These are phyloP conservation scores for Aricia agestis DNA, from an alignment of 1,140 invertebrate species.

Conservation along the genomic window DNA sequence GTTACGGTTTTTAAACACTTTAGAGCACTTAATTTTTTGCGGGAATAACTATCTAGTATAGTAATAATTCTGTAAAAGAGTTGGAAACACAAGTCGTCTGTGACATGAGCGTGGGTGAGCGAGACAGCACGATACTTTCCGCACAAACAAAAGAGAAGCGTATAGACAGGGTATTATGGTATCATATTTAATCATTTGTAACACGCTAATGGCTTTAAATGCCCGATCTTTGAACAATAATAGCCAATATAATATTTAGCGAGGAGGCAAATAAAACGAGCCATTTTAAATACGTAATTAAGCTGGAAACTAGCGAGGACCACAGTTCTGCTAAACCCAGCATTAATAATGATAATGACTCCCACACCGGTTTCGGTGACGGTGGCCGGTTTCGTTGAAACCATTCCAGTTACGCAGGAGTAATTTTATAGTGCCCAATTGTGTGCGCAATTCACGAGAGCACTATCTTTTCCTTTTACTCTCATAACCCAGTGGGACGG, in stretches of 20 bases:
- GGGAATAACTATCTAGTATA: not conserved
- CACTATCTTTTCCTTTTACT: too few relatives aligned
- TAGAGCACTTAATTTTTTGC: too few relatives aligned
- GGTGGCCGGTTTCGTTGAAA: too few relatives aligned
- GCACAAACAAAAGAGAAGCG: not conserved
- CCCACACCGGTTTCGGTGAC: too few relatives aligned
- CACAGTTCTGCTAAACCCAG: too few relatives aligned
- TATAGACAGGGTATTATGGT: not conserved
- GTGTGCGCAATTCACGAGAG: too few relatives aligned
- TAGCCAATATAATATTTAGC: conserved; percentile 4
- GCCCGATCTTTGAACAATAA: conserved; percentile 12
- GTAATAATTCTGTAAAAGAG: not conserved
- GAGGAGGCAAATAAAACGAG: not conserved
- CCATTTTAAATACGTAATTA: not conserved
- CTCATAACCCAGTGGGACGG: too few relatives aligned
- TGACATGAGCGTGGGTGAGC: not conserved
- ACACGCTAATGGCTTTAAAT: conserved; percentile 13
- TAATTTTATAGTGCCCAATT: too few relatives aligned
- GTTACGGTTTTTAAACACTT: too few relatives aligned
- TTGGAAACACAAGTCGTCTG: not conserved
- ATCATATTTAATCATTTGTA: conserved; percentile 13
- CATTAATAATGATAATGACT: too few relatives aligned
- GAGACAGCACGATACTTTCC: not conserved
- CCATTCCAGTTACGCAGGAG: too few relatives aligned
- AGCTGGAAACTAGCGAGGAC: not conserved